A percentile compares a stretch with the other conserved stretches of the same genome.
Evolutionary conservation across 2,113 vertebrate species (phyloP).

Genomic region (Pseudopodoces humilis): DNA sequence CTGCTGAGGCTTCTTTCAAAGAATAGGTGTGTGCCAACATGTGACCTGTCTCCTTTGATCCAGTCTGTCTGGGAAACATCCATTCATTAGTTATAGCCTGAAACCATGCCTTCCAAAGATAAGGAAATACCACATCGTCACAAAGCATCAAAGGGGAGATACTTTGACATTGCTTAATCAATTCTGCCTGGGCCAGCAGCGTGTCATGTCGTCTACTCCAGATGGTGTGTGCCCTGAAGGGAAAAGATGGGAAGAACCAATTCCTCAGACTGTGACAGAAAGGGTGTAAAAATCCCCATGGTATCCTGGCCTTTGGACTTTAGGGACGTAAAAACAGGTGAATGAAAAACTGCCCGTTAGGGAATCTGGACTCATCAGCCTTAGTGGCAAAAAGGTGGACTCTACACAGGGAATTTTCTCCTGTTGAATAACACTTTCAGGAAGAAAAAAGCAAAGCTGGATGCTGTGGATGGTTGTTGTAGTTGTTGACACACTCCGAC

Average conservation of each 20-base stretch:
- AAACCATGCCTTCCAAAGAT: neutral
- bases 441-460: neutral
- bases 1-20: neutral
- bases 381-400: neutral
- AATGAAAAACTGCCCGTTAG: neutral
- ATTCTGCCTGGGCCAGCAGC: neutral
- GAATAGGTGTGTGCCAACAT: neutral
- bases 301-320: neutral
- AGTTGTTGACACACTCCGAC: neutral
- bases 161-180: neutral
- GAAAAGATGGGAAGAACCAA: neutral
- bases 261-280: neutral
- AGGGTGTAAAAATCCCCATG: accelerated
- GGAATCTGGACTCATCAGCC: neutral
- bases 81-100: neutral
- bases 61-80: neutral
- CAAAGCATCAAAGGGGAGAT: neutral
- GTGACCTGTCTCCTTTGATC: neutral
- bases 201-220: neutral
- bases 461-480: neutral
- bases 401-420: neutral
- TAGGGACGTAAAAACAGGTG: neutral
- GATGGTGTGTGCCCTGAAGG: neutral
- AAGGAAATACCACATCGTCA: neutral
- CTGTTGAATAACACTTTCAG: neutral